These are phyloP conservation scores for Chelonus formosanus DNA, from an alignment of 2,888 invertebrate species.

Conservation along the genomic window DNA sequence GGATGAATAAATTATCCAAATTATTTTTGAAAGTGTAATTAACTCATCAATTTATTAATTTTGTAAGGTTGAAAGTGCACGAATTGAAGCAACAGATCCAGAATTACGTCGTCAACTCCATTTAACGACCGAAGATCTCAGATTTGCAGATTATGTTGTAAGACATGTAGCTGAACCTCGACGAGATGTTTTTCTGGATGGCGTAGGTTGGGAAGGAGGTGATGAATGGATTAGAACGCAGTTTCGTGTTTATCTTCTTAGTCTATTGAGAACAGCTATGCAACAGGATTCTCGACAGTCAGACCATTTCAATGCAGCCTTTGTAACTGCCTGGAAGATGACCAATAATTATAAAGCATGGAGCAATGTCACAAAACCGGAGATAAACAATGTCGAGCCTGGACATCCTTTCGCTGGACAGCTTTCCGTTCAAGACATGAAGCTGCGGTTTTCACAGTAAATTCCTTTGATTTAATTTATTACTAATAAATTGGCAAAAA, in stretches of 20 bases:
- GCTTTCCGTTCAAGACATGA: conserved; percentile 93
- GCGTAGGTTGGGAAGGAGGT: conserved; percentile 88
- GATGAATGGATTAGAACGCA: conserved; percentile 97
- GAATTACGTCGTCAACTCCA: conserved; percentile 84
- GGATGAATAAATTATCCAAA: too few relatives aligned
- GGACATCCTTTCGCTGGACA: conserved; percentile 96
- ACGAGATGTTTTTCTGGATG: conserved; percentile 77
- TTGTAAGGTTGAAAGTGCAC: conserved; percentile 77
- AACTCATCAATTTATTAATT: neutral
- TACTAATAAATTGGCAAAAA: neutral
- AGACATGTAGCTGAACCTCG: conserved; percentile 73
- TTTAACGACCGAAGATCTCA: conserved; percentile 91
- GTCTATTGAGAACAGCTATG: conserved; percentile 81
- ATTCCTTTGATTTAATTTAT: conserved; percentile 56
- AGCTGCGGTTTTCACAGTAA: conserved; percentile 89
- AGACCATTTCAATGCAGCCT: conserved; percentile 88
- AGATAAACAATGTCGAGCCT: conserved; percentile 67
- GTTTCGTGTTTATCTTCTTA: conserved; percentile 86
- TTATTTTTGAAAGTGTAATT: too few relatives aligned
- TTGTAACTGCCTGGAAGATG: conserved; percentile 83
- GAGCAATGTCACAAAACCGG: conserved; percentile 69
- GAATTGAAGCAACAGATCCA: conserved; percentile 84
- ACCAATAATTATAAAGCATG: conserved; percentile 91
- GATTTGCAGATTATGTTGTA: conserved; percentile 94
- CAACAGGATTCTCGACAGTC: conserved; percentile 80